Evolutionary conservation across 2,797 vertebrate species (phyloP).

Genomic region (Gorsachius magnificus): DNA sequence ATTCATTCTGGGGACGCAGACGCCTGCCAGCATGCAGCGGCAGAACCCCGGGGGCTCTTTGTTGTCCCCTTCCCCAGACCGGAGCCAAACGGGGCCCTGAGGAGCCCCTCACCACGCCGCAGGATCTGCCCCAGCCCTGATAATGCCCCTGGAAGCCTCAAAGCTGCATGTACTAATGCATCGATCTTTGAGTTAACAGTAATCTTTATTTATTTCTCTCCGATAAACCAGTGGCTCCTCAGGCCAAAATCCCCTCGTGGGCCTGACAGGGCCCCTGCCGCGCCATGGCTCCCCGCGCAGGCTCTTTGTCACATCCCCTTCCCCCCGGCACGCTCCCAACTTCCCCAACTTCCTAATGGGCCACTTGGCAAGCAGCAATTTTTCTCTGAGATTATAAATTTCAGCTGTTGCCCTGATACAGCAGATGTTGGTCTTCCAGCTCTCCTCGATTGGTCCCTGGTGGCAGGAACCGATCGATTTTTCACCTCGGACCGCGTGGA

Average conservation of each 20-base stretch:
- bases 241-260: fast-evolving
- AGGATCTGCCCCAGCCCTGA: not conserved
- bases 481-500: slow-evolving; percentile 31
- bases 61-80: fast-evolving
- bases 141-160: not conserved
- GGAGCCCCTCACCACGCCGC: fast-evolving
- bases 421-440: slow-evolving; percentile 70
- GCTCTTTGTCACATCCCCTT: slow-evolving; percentile 11
- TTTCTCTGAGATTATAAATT: slow-evolving; percentile 72
- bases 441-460: slow-evolving; percentile 76
- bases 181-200: not conserved
- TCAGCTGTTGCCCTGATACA: slow-evolving; percentile 42
- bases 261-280: not conserved
- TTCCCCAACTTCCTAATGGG: slow-evolving; percentile 59
- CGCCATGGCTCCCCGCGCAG: not conserved
- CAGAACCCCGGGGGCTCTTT: not conserved
- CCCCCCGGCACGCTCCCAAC: not conserved
- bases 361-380: slow-evolving; percentile 41
- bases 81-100: fast-evolving
- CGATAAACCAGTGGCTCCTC: not conserved
- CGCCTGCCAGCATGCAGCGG: fast-evolving
- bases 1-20: not conserved
- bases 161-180: not conserved
- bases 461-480: slow-evolving; percentile 74
- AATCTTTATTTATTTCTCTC: not conserved